Conservation (phyloP, 2,888 invertebrate species). For the Drosophila crucigera region DNA sequence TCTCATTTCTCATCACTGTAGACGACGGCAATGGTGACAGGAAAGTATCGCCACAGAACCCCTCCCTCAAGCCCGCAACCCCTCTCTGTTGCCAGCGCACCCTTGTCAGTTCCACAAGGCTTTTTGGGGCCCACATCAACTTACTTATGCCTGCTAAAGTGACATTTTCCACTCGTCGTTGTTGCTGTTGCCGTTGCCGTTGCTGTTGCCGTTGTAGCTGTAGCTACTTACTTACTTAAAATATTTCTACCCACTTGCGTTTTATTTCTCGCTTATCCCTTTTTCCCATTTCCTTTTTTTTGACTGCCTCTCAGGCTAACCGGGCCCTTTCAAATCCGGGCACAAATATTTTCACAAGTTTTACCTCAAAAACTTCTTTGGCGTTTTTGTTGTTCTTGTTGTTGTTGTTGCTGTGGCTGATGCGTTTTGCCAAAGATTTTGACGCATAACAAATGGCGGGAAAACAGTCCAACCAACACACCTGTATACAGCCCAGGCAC, state of each 20-base stretch:
- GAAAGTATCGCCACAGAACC: constrained; percentile 18
- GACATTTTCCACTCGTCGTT: constrained; percentile 62
- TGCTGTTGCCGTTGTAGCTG: constrained; percentile 38
- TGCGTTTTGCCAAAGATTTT: constrained; percentile 71
- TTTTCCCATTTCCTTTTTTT: constrained; percentile 2
- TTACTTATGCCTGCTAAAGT: constrained; percentile 57
- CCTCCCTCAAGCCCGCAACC: not conserved
- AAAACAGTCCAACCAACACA: constrained; percentile 64
- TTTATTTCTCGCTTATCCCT: constrained; percentile 38
- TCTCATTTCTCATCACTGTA: constrained; percentile 63
- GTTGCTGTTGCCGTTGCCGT: not conserved
- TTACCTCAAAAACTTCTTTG: constrained; percentile 46
- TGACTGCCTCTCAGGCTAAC: constrained; percentile 4
- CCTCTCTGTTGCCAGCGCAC: constrained; percentile 11
- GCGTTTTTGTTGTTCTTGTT: constrained; percentile 5
- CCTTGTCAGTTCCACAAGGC: constrained; percentile 35
- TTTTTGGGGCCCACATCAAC: constrained; percentile 43
- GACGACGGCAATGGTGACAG: constrained; percentile 60
- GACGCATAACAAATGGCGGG: constrained; percentile 73
- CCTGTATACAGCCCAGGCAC: constrained; percentile 5
- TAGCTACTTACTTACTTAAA: constrained; percentile 69
- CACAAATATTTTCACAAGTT: constrained; percentile 59
- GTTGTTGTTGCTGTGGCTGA: constrained; percentile 36
- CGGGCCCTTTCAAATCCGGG: constrained; percentile 44
- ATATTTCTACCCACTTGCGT: constrained; percentile 58